Evolutionary conservation across 2,888 invertebrate genomes (phyloP).

Genomic region (Nomada fabriciana): DNA sequence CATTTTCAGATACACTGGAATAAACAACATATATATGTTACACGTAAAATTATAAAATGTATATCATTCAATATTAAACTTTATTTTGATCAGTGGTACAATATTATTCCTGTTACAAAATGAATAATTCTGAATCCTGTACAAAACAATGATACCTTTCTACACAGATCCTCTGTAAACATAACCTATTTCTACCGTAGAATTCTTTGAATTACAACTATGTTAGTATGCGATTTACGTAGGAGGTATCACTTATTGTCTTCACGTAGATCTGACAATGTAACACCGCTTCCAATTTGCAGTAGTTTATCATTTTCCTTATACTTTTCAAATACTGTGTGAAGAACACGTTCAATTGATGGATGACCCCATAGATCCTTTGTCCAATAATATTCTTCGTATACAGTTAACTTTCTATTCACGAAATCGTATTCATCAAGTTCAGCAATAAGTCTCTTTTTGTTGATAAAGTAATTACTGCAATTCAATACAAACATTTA

Average conservation of each 20-base stretch:
- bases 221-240: background rate
- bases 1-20: background rate
- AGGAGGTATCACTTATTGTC: background rate
- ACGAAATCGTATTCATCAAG: background rate
- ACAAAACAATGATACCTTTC: constrained; percentile 34
- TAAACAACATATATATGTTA: background rate
- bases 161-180: constrained; percentile 13
- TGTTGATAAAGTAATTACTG: background rate
- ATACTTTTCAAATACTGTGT: rapidly evolving
- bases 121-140: background rate
- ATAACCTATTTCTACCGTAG: constrained; percentile 20
- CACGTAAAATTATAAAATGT: background rate
- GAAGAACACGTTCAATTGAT: rapidly evolving
- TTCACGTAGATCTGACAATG: background rate
- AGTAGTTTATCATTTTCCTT: background rate
- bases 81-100: constrained; percentile 20
- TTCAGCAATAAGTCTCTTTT: constrained; percentile 1
- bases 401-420: background rate
- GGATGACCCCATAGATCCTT: rapidly evolving
- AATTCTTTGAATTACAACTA: background rate
- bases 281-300: too few species aligned
- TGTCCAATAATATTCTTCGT: background rate
- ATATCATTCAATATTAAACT: constrained; percentile 7
- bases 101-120: background rate
- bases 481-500: constrained; percentile 6